phyloP scores from a whole-genome alignment of 1,140 invertebrate genomes.

The Brachionus calyciflorus region DNA sequence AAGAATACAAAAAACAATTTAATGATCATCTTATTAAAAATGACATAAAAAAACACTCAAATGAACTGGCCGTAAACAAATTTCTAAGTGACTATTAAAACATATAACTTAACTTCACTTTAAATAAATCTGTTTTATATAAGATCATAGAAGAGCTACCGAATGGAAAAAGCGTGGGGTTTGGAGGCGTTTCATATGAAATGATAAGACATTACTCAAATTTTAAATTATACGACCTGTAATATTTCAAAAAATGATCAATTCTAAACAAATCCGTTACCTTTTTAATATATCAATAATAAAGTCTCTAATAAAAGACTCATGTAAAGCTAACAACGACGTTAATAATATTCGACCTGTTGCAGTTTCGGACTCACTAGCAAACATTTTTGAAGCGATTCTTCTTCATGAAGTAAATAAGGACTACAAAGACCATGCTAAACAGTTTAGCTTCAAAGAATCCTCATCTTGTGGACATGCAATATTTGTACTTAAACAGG shows the following conservation, averaged over 20 bases:
- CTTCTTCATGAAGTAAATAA: neutral
- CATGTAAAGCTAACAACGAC: neutral
- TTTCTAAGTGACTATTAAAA: no score
- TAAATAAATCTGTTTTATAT: neutral
- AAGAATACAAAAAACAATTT: neutral
- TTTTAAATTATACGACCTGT: neutral
- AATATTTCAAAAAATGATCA: neutral
- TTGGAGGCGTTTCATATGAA: neutral
- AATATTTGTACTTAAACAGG: neutral
- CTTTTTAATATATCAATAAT: constrained; percentile 27
- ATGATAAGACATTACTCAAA: constrained; percentile 3
- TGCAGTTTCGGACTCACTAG: neutral
- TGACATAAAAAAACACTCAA: no score
- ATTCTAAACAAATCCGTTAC: neutral
- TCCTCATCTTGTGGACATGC: neutral
- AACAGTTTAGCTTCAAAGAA: constrained; percentile 5
- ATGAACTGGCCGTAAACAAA: no score
- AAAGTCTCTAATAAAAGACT: constrained; percentile 4
- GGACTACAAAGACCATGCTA: neutral
- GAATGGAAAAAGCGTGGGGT: neutral
- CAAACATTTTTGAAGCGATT: constrained; percentile 9
- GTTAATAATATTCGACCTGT: neutral
- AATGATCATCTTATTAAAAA: neutral
- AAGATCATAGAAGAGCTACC: constrained; percentile 16
- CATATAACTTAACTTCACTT: neutral